Evolutionary conservation across 2,797 vertebrate genomes (phyloP), one percentile per base, ranked within the genome.

Genomic region (Microctenopoma stevenorrisi): DNA sequence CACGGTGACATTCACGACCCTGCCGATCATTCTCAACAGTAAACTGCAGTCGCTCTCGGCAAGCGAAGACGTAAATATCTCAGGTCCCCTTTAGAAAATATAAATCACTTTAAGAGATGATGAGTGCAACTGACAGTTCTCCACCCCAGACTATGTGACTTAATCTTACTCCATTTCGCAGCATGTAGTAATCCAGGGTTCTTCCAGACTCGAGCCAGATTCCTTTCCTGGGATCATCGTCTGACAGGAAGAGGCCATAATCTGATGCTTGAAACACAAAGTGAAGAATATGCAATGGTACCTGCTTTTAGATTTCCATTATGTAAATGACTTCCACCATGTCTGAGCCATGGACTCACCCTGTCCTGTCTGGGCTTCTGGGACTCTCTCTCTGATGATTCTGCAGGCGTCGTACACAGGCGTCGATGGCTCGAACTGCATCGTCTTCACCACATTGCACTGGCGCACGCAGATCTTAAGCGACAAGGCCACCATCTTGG

Each of bases 141-240:
- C 71, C 66, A 40, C 74, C 80, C 66, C 13, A 42, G 56, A 82
- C 65, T 46, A 40, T 38, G 60, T 70, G 68, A 86, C 62, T 68
- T 79, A 64, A 77, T 77, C 92, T 69, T 96, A 99, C 98, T 95
- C 98, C 98, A 59, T 98, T 99, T 76, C 98, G 94, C 61, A 99
- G 94, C 98, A 99, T 99, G 91, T 99, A 99, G 87, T 99, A 99
- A 93, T 99, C 98, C 92, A 99, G 92, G 0, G 97, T 98, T 83
- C 97, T 96, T 71, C 96, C 97, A 12, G 97, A 97, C 86, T 99
- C 98, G 64, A 99, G 92, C 98, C 98, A 99, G 87, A 99, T 99
- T 78, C 98, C 98, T 93, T 99, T 99, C 46, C 96, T 94, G 47
- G 98, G 98, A 88, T 99, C 98, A 48, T 99, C 98, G 66, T 99